Conservation (phyloP, 2,113 vertebrate species). For the Hystrix cristata region DNA sequence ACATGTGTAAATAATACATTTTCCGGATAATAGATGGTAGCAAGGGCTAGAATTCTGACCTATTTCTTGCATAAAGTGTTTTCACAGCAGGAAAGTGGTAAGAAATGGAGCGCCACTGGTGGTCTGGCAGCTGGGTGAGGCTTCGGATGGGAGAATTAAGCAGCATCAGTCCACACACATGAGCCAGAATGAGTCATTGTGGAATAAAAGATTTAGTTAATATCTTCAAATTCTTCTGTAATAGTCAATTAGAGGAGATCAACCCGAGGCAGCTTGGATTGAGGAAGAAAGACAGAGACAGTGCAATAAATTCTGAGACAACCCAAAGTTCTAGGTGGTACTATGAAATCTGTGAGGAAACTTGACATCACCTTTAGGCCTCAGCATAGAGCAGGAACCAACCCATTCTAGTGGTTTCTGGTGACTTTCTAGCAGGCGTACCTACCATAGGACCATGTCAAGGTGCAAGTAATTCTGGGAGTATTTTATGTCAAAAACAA, state of each 20-base stretch:
- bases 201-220: neutral
- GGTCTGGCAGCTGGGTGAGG: neutral
- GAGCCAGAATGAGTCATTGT: neutral
- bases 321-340: neutral
- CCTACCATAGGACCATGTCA: too few species aligned
- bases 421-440: neutral
- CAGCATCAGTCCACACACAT: rapidly evolving
- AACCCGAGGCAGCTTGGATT: too few species aligned
- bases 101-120: neutral
- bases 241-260: neutral
- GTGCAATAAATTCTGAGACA: rapidly evolving
- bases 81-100: neutral
- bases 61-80: rapidly evolving
- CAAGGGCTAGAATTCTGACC: too few species aligned
- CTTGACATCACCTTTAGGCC: neutral
- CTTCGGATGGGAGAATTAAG: neutral
- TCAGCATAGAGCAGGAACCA: rapidly evolving
- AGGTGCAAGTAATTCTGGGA: neutral
- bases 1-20: too few species aligned
- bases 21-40: neutral
- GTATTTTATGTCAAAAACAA: neutral
- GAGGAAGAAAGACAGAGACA: neutral
- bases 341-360: neutral
- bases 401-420: neutral
- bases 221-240: neutral